phyloP scores from a whole-genome alignment of 2,888 invertebrate species.

The Spisula subtruncata region DNA sequence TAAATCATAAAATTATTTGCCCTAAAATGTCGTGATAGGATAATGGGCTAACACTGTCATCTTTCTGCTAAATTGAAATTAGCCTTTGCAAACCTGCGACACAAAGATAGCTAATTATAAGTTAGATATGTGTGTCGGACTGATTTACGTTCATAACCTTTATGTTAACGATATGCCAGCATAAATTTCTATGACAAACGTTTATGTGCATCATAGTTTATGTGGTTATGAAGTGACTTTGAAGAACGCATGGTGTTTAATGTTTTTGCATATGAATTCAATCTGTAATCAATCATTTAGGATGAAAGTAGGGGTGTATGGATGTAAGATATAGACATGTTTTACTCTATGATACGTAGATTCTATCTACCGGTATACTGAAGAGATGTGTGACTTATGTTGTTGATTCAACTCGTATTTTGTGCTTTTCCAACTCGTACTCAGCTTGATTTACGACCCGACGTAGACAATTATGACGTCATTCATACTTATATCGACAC shows the following conservation, averaged over 20 bases:
- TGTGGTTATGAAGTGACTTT: neutral
- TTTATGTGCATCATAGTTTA: neutral
- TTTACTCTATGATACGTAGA: neutral
- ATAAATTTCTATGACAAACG: neutral
- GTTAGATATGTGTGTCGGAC: neutral
- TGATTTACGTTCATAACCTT: conserved; percentile 4
- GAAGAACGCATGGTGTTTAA: neutral
- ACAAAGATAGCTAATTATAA: neutral
- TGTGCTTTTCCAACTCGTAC: neutral
- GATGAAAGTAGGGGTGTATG: neutral
- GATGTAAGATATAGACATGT: neutral
- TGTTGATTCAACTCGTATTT: neutral
- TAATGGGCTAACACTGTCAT: neutral
- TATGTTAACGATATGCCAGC: neutral
- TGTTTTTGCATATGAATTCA: conserved; percentile 3
- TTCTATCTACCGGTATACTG: too few species aligned
- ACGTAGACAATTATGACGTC: neutral
- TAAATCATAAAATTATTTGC: neutral
- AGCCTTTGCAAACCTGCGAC: neutral
- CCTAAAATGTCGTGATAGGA: neutral
- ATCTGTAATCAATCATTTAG: neutral
- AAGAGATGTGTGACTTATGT: neutral
- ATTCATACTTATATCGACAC: neutral
- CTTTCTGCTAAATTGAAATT: neutral
- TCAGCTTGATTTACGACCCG: neutral